Evolutionary conservation across 2,113 vertebrate species (phyloP).

Genomic region (Thryonomys swinderianus): DNA sequence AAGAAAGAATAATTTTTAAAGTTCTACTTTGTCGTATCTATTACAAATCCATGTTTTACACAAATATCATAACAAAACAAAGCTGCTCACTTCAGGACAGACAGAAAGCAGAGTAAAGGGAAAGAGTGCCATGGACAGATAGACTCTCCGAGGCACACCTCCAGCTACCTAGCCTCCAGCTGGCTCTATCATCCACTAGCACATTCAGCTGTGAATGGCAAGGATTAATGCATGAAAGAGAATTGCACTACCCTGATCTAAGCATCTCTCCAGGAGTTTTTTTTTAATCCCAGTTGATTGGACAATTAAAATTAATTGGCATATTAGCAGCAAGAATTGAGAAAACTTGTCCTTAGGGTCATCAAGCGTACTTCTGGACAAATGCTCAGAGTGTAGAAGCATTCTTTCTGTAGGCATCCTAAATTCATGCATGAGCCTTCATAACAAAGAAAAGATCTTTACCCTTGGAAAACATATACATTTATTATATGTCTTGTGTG

Average conservation of each 20-base stretch:
- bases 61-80: not conserved
- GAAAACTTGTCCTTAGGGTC: not conserved
- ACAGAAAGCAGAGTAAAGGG: not conserved
- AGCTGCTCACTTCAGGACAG: not conserved
- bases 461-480: not conserved
- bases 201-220: not conserved
- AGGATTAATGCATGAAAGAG: not conserved
- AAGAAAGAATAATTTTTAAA: not conserved
- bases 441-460: not conserved
- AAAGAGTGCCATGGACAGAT: not conserved
- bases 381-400: not conserved
- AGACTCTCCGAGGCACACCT: not conserved
- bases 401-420: not conserved
- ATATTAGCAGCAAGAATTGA: not conserved
- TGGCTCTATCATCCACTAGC: not conserved
- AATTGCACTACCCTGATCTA: not conserved
- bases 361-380: not conserved
- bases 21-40: not conserved
- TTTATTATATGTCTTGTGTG: not conserved
- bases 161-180: not conserved
- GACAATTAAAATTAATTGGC: not conserved
- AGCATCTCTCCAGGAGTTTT: not conserved
- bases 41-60: not conserved
- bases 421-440: not conserved
- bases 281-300: not conserved